Base-by-base conservation (phyloP, 2,797 vertebrate species). In the Otolemur crassicaudatus region DNA sequence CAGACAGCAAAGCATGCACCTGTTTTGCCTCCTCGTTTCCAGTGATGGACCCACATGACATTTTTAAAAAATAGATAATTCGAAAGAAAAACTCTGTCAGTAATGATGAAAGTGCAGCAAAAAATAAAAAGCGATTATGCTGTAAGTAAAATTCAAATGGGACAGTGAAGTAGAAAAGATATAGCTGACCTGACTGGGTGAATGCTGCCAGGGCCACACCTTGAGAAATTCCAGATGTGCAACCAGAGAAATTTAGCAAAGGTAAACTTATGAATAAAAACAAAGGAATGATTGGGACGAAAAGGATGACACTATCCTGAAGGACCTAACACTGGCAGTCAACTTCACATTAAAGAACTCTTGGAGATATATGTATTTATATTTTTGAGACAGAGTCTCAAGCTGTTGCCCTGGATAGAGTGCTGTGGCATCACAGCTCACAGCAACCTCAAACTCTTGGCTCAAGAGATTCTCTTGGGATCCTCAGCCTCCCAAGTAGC, bases 1-100 rank as follows among this genome's bases (percentile, higher is more conserved):
- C 19, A 90, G 29, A n/a, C 8, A 72, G 86, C 61, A 93, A 87
- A 72, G 43, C 60, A 49, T 3, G 13, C 13, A 29, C n/a, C 17
- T 53, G 22, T 70, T 81, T 88, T 84, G 31, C 29, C 27, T 63
- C 31, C 70, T 81, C 72, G 31, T 75, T n/a, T 34, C 75, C 49
- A 25, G 22, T 46, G 67, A 81, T 70, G 84, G 93, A 31, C 56
- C 79, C 53, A 60, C 9, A 7, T 10, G 61, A 75, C n/a, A 80
- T 88, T 75, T 95, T 58, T 46, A 17, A 60, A 76, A 88, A 94
- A 81, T n/a, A n/a, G 76, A 17, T 77, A 76, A 58, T 77, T 77
- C 40, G 7, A 81, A 90, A 92, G 43, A 88, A 34, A 29, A 22
- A 67, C 46, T 89, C 63, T 81, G 76, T 6, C 37, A 76, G 76